phyloP scores from a whole-genome alignment of 2,113 vertebrate genomes.

The Lota lota region DNA sequence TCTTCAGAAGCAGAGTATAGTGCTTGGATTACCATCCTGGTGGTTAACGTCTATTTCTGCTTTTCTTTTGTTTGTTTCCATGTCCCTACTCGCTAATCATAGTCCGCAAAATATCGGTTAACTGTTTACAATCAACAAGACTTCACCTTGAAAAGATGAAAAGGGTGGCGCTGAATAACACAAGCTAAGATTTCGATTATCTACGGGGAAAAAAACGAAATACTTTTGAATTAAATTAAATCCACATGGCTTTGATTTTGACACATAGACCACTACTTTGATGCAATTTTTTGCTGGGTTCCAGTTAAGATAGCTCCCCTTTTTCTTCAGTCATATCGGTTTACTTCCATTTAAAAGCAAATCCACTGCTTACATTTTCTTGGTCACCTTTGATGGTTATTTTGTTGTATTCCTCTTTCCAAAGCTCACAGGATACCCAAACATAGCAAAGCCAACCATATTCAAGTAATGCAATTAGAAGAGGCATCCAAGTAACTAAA shows the following conservation, averaged over 20 bases:
- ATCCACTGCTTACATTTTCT: neutral
- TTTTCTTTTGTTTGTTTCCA: too few relatives aligned
- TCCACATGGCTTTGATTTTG: too few relatives aligned
- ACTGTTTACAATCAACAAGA: neutral
- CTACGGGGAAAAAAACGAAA: neutral
- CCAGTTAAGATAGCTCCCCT: neutral
- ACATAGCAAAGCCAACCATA: neutral
- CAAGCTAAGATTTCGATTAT: neutral
- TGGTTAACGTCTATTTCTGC: too few relatives aligned
- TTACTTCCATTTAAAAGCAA: neutral
- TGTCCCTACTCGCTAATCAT: too few relatives aligned
- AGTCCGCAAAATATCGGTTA: too few relatives aligned
- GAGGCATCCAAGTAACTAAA: neutral
- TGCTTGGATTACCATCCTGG: too few relatives aligned
- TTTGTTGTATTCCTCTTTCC: neutral
- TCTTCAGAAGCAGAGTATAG: too few relatives aligned
- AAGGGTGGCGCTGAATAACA: neutral
- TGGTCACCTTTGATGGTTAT: neutral
- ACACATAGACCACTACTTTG: neutral
- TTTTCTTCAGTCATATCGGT: neutral
- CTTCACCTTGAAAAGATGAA: neutral
- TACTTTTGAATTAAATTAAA: neutral
- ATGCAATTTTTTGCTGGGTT: neutral
- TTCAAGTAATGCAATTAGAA: neutral
- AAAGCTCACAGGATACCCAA: neutral